Evolutionary conservation across 2,113 vertebrate species (phyloP).

Genomic region (Erythrocercus mccallii): DNA sequence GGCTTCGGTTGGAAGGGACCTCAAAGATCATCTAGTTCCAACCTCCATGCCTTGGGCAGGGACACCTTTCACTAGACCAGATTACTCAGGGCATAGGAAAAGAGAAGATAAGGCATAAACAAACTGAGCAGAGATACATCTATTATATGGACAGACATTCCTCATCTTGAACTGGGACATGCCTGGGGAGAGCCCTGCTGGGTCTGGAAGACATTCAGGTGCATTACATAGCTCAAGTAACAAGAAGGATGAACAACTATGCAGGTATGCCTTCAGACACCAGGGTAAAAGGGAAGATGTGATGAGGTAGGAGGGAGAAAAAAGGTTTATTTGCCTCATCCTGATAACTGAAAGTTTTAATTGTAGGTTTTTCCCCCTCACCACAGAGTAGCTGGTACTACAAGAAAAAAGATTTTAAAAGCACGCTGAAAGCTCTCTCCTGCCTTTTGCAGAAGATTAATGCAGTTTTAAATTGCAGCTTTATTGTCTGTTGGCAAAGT

Average conservation of each 20-base stretch:
- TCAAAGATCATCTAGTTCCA: not conserved
- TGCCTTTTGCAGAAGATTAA: conserved; percentile 34
- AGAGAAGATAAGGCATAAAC: not conserved
- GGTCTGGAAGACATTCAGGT: not conserved
- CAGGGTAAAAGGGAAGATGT: not conserved
- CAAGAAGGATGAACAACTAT: not conserved
- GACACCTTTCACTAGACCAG: not conserved
- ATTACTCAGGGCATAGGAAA: not conserved
- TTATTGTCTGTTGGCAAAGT: conserved; percentile 53
- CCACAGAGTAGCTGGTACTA: not conserved
- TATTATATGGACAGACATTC: not conserved
- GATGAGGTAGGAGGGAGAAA: not conserved
- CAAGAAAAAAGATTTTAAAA: conserved; percentile 1
- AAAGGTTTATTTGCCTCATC: not conserved
- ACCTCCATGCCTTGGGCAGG: not conserved
- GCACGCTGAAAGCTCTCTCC: conserved; percentile 11
- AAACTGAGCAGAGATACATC: not conserved
- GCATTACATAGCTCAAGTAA: not conserved
- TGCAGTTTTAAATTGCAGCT: conserved; percentile 37
- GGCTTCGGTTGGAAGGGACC: not conserved
- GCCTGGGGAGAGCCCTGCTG: not conserved
- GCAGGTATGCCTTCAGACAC: not conserved
- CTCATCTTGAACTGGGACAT: not conserved
- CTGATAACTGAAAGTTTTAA: not conserved
- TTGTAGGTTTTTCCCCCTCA: not conserved